Evolutionary conservation across 1,140 invertebrate genomes (phyloP), one percentile per base, ranked within the genome.

Genomic region (Drosophila fuyamai): DNA sequence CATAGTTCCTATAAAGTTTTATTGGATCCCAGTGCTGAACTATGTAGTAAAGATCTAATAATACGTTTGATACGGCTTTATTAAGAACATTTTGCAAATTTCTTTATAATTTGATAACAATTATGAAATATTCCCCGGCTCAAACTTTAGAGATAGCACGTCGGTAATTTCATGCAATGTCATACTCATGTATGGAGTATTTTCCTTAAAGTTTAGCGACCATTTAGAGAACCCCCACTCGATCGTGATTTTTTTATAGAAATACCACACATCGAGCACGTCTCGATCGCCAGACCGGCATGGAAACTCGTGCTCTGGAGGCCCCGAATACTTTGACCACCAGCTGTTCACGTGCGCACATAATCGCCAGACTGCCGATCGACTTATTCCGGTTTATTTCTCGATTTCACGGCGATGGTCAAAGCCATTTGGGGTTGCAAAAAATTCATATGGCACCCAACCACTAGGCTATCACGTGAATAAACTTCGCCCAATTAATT

Each of bases 391-490:
- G 38, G 23, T 43, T 16, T 9, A 10, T 41, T 75, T 51, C 41
- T 38, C 27, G 29, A 16, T 44, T 54, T 27, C 12, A 50, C 36
- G 6, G 9, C 50, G 47, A 36, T 40, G 16, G 18, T 5, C 43
- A 46, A 38, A 27, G 44, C 16, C 60, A 54, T 62, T 62, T 55
- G 36, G 58, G 36, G 46, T 14, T 13, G 13, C n/a, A 12, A 32
- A 41, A 40, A 50, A 29, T 29, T 14, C 32, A 23, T n/a, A 16
- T 7, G 43, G 56, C 74, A 12, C 36, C 36, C 55, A 43, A 12
- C 66, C 77, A 78, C 60, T 57, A 43, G 50, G 10, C 50, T 43
- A 86, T 85, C 81, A 86, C 81, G 82, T 86, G 81, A 51, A 56
- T 48, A 10, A 5, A 10, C 18, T 36, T 29, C 12, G 32, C n/a